phyloP scores from a whole-genome alignment of 2,113 vertebrate genomes.

The Ailuropoda melanoleuca region DNA sequence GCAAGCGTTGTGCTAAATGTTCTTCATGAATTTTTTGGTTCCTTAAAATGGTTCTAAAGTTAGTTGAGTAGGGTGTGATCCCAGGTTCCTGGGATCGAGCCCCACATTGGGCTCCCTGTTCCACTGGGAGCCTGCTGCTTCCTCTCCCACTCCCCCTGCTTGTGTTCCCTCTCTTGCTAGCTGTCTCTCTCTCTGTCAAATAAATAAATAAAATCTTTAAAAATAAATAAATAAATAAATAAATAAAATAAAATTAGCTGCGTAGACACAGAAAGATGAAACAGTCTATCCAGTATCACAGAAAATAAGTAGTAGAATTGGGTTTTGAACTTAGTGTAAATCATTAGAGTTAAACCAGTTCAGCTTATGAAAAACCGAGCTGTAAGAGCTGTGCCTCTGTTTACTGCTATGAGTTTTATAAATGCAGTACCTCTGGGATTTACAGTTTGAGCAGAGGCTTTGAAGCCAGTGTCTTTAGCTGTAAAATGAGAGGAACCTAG shows the following conservation, averaged over 20 bases:
- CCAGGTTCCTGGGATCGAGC: no score
- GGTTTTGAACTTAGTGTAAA: not conserved
- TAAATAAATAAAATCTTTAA: no score
- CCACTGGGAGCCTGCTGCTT: no score
- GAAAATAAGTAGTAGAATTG: not conserved
- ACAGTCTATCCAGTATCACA: not conserved
- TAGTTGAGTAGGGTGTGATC: not conserved
- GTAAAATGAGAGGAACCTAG: not conserved
- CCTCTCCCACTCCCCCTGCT: no score
- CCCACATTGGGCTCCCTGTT: no score
- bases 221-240: no score
- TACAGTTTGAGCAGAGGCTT: not conserved
- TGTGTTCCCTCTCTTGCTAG: no score
- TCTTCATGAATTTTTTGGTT: not conserved
- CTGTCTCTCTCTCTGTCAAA: no score
- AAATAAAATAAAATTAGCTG: not conserved
- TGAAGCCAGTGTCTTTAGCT: not conserved
- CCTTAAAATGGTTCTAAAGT: not conserved
- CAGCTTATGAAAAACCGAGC: not conserved
- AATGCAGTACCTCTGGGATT: not conserved
- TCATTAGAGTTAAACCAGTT: not conserved
- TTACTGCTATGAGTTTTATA: not conserved
- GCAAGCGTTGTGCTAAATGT: not conserved
- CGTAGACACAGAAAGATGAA: not conserved
- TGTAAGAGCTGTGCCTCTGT: not conserved